Percentiles rank a stretch among this genome's conserved stretches.
phyloP scores from a whole-genome alignment of 2,888 invertebrate species.

The Sturmia bella region DNA sequence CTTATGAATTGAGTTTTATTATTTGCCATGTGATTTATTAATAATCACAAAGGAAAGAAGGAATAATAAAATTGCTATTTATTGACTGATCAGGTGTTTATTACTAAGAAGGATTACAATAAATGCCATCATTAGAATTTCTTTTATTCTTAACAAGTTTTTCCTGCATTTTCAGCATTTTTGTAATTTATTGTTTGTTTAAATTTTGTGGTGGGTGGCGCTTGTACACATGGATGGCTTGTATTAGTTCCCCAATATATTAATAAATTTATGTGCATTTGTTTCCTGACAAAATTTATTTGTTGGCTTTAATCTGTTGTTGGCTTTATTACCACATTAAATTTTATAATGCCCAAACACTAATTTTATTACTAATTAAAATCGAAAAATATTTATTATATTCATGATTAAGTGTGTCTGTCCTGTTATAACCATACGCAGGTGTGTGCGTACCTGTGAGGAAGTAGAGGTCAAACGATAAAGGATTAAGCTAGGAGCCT shows the following conservation, averaged over 20 bases:
- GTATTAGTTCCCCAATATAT: neutral
- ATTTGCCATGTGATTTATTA: neutral
- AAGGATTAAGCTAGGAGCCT: too few species aligned
- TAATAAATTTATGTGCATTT: slow-evolving; percentile 33
- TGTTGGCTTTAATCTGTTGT: slow-evolving; percentile 25
- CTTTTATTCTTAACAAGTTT: slow-evolving; percentile 2
- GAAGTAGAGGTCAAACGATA: neutral
- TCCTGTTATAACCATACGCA: too few species aligned
- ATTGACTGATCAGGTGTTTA: slow-evolving; percentile 62
- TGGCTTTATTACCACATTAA: slow-evolving; percentile 66
- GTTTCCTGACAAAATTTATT: slow-evolving; percentile 25
- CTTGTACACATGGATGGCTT: too few species aligned
- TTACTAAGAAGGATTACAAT: slow-evolving; percentile 58
- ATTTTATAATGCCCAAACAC: slow-evolving; percentile 68
- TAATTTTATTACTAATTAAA: slow-evolving; percentile 67
- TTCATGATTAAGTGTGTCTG: neutral
- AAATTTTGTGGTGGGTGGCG: neutral
- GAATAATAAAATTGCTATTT: slow-evolving; percentile 6
- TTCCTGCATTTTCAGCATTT: neutral
- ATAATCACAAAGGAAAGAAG: neutral
- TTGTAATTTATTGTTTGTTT: slow-evolving; percentile 35
- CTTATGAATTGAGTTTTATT: neutral
- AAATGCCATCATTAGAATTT: slow-evolving; percentile 12
- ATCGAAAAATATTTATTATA: slow-evolving; percentile 51
- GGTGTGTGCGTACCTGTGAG: neutral